Evolutionary conservation across 2,888 invertebrate species (phyloP), one percentile per base, ranked within the genome.

Genomic region (Antheraea yamamai): DNA sequence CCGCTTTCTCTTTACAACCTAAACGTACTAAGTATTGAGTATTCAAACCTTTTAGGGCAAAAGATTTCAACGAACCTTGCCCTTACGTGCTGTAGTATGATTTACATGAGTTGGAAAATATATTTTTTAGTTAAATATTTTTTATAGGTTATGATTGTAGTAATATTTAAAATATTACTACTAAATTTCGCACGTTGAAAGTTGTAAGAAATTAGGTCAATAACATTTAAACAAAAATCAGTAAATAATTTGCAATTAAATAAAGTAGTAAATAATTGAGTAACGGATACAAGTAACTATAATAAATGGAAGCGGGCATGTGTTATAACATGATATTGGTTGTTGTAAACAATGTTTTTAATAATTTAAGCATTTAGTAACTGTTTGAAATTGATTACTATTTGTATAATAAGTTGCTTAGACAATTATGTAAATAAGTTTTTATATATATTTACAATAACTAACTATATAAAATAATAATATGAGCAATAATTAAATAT

Each of bases 251-350:
- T 74, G 75, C 75, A 74, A 75, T 78, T 77, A 76, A 71, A 78
- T 71, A 70, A 39, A 70, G 3, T 39, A 39, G 20, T 30, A 30
- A 10, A 70, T 70, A 70, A 70, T 70, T 70, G 70, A 61, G 58
- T 72, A 73, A 80, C 82, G 81, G 82, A 83, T 81, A 81, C 74
- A 78, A 79, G 78, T 78, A 79, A 77, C 78, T 74, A 51, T 77
- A 79, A 77, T 76, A 78, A 80, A 74, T 76, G 79, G 77, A 78
- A 75, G 64, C 74, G 58, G 73, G 73, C 66, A 39, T 39, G 39
- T 70, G 3, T 66, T 66, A 66, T 26, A 64, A 64, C 26, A 64
- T 16, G 4, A 66, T 66, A 16, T 66, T 64, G 8, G 10, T 61
- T n/a, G 23, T 61, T 61, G 8, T n/a, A 61, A 23, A n/a, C 7